Conservation (phyloP, 2,888 invertebrate species). For the Anarsia innoxiella region DNA sequence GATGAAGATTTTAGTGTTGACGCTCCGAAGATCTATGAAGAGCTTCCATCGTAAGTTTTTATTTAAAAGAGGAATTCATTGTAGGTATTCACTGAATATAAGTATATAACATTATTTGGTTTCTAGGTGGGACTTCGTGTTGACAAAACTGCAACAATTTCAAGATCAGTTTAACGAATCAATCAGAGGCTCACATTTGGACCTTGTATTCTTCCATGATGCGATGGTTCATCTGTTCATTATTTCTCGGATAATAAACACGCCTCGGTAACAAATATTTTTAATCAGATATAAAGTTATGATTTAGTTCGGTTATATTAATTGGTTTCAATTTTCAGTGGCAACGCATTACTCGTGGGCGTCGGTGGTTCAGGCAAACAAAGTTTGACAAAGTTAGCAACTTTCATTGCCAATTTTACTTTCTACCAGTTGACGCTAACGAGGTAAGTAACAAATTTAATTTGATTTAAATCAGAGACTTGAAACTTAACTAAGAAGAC, state of each 20-base stretch:
- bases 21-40: slow-evolving; percentile 90
- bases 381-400: slow-evolving; percentile 88
- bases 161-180: slow-evolving; percentile 86
- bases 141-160: slow-evolving; percentile 77
- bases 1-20: slow-evolving; percentile 82
- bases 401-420: slow-evolving; percentile 88
- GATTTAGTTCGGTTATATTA: no score
- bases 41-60: slow-evolving; percentile 84
- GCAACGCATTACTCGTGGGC: slow-evolving; percentile 89
- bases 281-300: no score
- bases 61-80: no score
- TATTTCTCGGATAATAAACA: slow-evolving; percentile 87
- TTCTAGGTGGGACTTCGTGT: slow-evolving; percentile 75
- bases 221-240: slow-evolving; percentile 90
- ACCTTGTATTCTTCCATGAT: slow-evolving; percentile 92
- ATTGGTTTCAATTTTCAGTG: no score
- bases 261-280: no score
- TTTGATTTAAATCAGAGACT: no score
- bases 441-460: no score
- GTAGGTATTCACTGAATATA: no score
- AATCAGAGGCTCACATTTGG: slow-evolving; percentile 83
- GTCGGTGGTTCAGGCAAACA: slow-evolving; percentile 95
- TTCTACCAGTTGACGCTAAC: slow-evolving; percentile 91
- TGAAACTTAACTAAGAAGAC: no score
- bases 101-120: no score